Conservation (phyloP, 2,888 invertebrate genomes). For the Scaptomyza caliginosa region DNA sequence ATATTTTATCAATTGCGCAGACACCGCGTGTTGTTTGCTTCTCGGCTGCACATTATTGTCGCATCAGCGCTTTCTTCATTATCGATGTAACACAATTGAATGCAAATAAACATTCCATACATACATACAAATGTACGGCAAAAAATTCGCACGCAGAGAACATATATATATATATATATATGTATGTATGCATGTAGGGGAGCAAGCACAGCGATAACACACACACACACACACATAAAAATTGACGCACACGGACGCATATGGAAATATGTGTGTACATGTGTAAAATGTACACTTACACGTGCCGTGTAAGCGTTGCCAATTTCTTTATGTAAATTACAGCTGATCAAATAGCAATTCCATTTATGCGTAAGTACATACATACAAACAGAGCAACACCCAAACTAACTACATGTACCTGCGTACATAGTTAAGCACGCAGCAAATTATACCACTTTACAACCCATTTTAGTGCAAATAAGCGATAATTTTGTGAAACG, state of each 20-base stretch:
- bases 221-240: conserved; percentile 17
- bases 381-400: background rate
- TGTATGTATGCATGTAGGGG: background rate
- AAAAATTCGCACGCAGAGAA: conserved; percentile 10
- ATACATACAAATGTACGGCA: conserved; percentile 5
- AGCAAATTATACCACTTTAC: conserved; percentile 62
- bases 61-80: conserved; percentile 17
- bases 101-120: conserved; percentile 42
- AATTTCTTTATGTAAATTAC: conserved; percentile 70
- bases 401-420: background rate
- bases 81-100: conserved; percentile 38
- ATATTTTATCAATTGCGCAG: conserved; percentile 37
- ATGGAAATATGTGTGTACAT: conserved; percentile 5
- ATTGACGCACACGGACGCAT: conserved; percentile 14
- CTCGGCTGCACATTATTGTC: conserved; percentile 1
- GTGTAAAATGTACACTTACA: conserved; percentile 43
- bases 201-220: conserved; percentile 46
- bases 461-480: conserved; percentile 64
- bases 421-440: conserved; percentile 40
- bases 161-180: background rate
- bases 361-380: background rate
- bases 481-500: conserved; percentile 68
- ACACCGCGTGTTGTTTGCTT: conserved; percentile 23
- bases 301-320: conserved; percentile 60
- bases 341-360: conserved; percentile 53